A percentile compares a stretch with the other conserved stretches of the same genome.
Evolutionary conservation across 1,140 invertebrate species (phyloP).

Genomic region (Eueides isabella): DNA sequence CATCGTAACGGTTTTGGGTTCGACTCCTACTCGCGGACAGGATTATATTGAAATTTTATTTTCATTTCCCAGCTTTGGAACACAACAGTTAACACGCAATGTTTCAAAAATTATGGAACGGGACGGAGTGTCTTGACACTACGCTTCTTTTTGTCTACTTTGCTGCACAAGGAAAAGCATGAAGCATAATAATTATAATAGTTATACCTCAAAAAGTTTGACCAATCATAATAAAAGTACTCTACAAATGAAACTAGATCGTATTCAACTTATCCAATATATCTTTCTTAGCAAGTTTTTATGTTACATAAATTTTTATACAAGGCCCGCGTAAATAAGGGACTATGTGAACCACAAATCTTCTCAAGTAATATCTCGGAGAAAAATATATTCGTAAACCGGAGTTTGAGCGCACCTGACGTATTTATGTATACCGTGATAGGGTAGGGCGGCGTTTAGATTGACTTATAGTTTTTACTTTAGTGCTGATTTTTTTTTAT

Average conservation of each 20-base stretch:
- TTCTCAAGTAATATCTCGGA: constrained; percentile 55
- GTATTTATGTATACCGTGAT: constrained; percentile 51
- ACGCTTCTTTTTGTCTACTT: too few relatives aligned
- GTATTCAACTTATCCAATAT: constrained; percentile 38
- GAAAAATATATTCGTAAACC: constrained; percentile 59
- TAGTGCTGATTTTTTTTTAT: too few relatives aligned
- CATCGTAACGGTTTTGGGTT: too few relatives aligned
- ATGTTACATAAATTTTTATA: constrained; percentile 33
- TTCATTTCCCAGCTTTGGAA: too few relatives aligned
- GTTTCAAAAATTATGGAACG: too few relatives aligned
- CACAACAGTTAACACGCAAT: too few relatives aligned
- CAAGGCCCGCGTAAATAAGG: constrained; percentile 44
- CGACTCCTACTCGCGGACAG: too few relatives aligned
- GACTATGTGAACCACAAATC: constrained; percentile 50
- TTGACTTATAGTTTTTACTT: neutral
- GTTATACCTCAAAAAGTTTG: neutral
- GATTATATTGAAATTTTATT: too few relatives aligned
- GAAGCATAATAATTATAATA: too few relatives aligned
- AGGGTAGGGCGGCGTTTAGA: constrained; percentile 35
- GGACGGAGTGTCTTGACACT: too few relatives aligned
- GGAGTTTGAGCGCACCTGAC: constrained; percentile 53
- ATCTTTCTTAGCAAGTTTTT: constrained; percentile 41
- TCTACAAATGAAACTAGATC: constrained; percentile 16
- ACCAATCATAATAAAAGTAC: neutral
- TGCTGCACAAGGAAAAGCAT: too few relatives aligned